Base-by-base conservation (phyloP, 2,113 vertebrate species). In the Calyptomena viridis region DNA sequence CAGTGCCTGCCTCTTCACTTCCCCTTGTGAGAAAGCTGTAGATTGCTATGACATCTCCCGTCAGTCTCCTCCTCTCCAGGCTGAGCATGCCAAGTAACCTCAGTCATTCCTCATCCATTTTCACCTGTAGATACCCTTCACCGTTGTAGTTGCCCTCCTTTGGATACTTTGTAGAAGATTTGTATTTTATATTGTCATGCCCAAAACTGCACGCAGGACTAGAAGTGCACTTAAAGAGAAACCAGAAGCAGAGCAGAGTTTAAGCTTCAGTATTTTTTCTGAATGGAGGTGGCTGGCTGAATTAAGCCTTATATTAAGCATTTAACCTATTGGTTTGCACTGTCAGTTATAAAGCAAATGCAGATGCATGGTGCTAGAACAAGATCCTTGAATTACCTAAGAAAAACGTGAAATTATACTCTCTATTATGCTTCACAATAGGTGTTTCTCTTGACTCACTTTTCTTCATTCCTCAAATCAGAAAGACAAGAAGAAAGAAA, bases 381-480 rank as follows among this genome's bases (percentile, higher is more conserved):
- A 77, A 77, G 39, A 6, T 69, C 27, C 53, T 94, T 74, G 67
- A 79, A 84, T 88, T 59, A 80, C 42, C 28, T 74, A 40, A 74
- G 28, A 64, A 81, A 94, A 86, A 93, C 18, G 37, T 84, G 47
- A 27, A 74, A 31, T 85, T 55, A 46, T 42, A 59, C 93, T 77
- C 28, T 73, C 33, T 83, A 63, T 88, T 93, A 53, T 68, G 21
- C 21, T 78, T 72, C 75, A 76, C 72, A 53, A 46, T 8, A 82
- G 42, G 66, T 81, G 30, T 46, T 82, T 35, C 39, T 82, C 52
- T 82, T 80, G 53, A 55, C 18, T 91, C 27, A 0, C 86, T 94
- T 95, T 77, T 49, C 77, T 82, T 74, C 77, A 74, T 92, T 89
- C n/a, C 22, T 91, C 40, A 96, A 84, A 89, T 89, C 63, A 93